Evolutionary conservation across 1,140 invertebrate genomes (phyloP), one percentile per base, ranked within the genome.

Genomic region (Hesperophylax magnus): DNA sequence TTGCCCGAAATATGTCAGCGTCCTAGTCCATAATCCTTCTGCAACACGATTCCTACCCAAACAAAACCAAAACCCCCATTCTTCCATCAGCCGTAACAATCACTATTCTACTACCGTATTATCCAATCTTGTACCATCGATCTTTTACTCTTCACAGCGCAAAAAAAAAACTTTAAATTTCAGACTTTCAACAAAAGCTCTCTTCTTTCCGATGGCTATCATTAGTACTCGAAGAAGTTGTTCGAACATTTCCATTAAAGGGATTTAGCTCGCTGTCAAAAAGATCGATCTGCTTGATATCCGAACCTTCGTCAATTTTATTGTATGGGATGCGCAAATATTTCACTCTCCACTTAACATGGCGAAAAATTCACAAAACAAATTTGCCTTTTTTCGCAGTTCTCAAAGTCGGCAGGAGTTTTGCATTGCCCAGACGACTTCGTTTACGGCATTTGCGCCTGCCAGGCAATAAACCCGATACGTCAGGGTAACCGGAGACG

Each of bases 241-340:
- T 47, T 11, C 11, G 39, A 47, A 47, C 39, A 47, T 47, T 47
- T 47, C 39, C 39, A 47, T 14, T 9, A 14, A 47, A 14, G 39
- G 39, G 39, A 47, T 47, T 47, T 14, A 14, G 39, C 39, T 47
- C 39, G 9, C 2, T 71, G 22, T n/a, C 22, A 71, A 20, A n/a
- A 3, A 71, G 67, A 71, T 71, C 67, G 47, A 71, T 52, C 39
- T 71, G 11, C 22, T 8, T 27, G 71, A 75, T n/a, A 75, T 20
- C 53, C 53, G 54, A 75, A 72, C 52, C 71, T 6, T 75, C 71
- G 52, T 75, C 71, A 75, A 20, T 75, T 75, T 75, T 75, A 75
- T 75, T 75, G 71, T 75, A 58, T 75, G 53, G 71, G 71, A 75
- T 75, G 71, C 52, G 71, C 71, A 75, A 75, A 75, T 75, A 75